Evolutionary conservation across 2,797 vertebrate genomes (phyloP), one percentile per base, ranked within the genome.

Genomic region (Adrianichthys oophorus): DNA sequence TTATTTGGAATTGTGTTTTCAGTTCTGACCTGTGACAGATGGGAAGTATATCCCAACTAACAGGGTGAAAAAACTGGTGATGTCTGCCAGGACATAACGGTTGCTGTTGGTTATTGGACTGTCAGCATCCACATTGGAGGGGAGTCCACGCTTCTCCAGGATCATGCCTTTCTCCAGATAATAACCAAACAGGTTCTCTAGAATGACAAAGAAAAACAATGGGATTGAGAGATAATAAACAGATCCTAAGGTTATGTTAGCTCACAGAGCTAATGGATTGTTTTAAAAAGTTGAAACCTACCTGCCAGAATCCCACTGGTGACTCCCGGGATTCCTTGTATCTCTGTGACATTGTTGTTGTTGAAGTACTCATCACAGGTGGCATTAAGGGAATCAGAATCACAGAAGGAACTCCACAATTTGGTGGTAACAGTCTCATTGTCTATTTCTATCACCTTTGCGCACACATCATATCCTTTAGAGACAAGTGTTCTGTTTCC

Each of bases 41-140:
- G 98, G 98, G 78, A 99, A 99, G 83, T 98, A 99, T 85, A 99
- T 99, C 68, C 98, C 98, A 1, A 99, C 97, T 55, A 99, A 89
- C 77, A 99, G 91, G 0, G 97, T 98, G 89, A 98, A 99, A 91
- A 98, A 98, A 63, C 95, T 98, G 69, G 94, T 95, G 90, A 98
- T 98, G 82, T 99, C 98, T 0, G 95, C 94, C 84, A 98, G 89
- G 64, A 99, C 95, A 0, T 95, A 99, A 15, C 94, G 94, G 72
- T 95, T 96, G 49, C 93, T 84, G 90, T 88, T 85, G 61, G 93
- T 86, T 2, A 86, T 0, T 0, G 89, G 61, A 41, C 81, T 80
- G 0, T 95, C 92, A 0, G 89, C 75, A 53, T 91, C 78, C 1
- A 65, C 53, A 3, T 88, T 78, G 0, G 95, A 93, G 3, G 70